These are phyloP conservation scores for Sylvia atricapilla DNA, from an alignment of 2,113 vertebrate species.

Conservation along the genomic window DNA sequence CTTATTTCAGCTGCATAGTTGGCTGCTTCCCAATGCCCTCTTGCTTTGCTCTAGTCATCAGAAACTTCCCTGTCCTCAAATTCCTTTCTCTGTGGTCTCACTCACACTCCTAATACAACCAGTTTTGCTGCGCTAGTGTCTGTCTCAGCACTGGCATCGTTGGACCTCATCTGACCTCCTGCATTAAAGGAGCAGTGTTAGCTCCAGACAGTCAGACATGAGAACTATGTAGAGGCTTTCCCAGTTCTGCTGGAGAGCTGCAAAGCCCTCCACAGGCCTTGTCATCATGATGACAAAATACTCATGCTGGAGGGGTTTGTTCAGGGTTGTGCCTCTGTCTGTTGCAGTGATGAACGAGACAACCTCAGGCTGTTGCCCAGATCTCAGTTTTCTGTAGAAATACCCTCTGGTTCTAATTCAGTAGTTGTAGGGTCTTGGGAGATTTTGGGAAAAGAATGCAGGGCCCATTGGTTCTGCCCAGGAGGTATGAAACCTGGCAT, in stretches of 20 bases:
- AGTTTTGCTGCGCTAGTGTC: conserved; percentile 56
- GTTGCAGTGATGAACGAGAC: not conserved
- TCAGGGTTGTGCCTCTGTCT: conserved; percentile 5
- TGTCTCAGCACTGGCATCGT: not conserved
- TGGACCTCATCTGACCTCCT: conserved; percentile 40
- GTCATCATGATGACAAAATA: conserved; percentile 16
- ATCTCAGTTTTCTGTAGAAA: not conserved
- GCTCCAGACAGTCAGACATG: conserved; percentile 48
- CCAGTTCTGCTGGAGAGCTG: not conserved
- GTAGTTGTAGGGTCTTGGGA: not conserved
- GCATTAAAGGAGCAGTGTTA: conserved; percentile 36
- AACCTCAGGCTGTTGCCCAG: not conserved
- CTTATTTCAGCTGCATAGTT: conserved; percentile 31
- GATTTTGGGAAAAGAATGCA: not conserved
- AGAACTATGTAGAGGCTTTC: conserved; percentile 38
- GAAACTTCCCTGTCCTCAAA: conserved; percentile 42
- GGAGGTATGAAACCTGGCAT: not conserved
- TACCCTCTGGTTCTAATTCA: not conserved
- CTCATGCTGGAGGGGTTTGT: not conserved
- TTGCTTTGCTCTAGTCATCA: conserved; percentile 46
- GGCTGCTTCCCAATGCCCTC: conserved; percentile 27
- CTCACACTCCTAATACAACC: not conserved
- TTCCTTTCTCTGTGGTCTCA: conserved; percentile 58
- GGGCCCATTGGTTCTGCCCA: not conserved
- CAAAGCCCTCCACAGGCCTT: not conserved